These are phyloP conservation scores for Chaenodraco wilsoni DNA, from an alignment of 2,797 vertebrate species.

Conservation along the genomic window DNA sequence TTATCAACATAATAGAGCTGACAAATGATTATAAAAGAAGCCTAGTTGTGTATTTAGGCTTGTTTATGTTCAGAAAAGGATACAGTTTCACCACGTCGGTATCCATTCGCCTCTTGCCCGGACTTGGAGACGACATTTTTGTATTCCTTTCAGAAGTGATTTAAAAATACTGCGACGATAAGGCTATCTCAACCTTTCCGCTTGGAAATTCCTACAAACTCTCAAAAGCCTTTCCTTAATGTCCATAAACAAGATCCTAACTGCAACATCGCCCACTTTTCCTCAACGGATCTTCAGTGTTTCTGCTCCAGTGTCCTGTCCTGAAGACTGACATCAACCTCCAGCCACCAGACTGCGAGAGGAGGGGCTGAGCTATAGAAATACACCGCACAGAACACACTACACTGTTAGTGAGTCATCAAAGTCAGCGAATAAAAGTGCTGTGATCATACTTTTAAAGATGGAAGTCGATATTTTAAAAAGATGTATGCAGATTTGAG, in stretches of 20 bases:
- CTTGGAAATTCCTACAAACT: conserved; percentile 46
- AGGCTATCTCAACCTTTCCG: conserved; percentile 52
- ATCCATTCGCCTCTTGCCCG: conserved; percentile 98
- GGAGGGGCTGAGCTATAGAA: conserved; percentile 66
- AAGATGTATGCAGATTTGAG: not conserved
- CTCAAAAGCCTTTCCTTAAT: conserved; percentile 59
- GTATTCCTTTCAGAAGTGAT: conserved; percentile 80
- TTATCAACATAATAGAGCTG: conserved; percentile 39
- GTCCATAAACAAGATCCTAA: conserved; percentile 62
- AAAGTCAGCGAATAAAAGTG: no score
- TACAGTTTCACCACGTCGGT: conserved; percentile 99
- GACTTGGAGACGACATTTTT: conserved; percentile 96
- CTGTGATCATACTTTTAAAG: not conserved
- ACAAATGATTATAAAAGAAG: conserved; percentile 33
- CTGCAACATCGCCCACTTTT: conserved; percentile 73
- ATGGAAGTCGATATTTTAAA: rapidly evolving
- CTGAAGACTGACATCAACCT: conserved; percentile 78
- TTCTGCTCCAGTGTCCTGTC: conserved; percentile 60
- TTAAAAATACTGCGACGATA: conserved; percentile 70
- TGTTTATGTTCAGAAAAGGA: conserved; percentile 82
- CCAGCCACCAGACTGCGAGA: conserved; percentile 52
- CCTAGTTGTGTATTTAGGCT: conserved; percentile 4
- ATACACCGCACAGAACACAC: not conserved
- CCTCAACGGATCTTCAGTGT: conserved; percentile 32
- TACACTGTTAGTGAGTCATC: rapidly evolving